These are phyloP conservation scores for Oryzias dopingdopingensis DNA, from an alignment of 2,797 vertebrate genomes.

Conservation along the genomic window DNA sequence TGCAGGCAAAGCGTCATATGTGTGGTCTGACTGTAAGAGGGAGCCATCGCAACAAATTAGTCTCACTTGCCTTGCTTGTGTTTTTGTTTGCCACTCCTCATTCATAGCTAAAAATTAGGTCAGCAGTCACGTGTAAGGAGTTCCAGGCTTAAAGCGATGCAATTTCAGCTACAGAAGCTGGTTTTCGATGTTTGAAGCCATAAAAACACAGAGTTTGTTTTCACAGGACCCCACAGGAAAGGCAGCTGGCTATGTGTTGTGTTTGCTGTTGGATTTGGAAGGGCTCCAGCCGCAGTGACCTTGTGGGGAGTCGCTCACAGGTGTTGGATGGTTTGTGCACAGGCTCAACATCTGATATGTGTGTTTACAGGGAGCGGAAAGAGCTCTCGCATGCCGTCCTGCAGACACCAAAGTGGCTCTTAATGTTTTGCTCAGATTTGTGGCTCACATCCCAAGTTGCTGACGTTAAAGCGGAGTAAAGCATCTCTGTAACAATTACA, in stretches of 20 bases:
- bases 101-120: conserved; percentile 66
- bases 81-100: conserved; percentile 69
- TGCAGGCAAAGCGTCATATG: background rate
- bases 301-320: conserved; percentile 54
- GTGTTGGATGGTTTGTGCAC: conserved; percentile 19
- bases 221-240: conserved; percentile 7
- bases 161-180: background rate
- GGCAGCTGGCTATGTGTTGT: conserved; percentile 31
- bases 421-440: background rate
- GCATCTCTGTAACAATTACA: background rate
- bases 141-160: conserved; percentile 22
- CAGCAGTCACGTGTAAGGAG: conserved; percentile 59
- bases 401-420: conserved; percentile 1
- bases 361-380: conserved; percentile 34
- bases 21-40: conserved; percentile 8
- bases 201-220: background rate
- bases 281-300: conserved; percentile 45
- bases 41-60: conserved; percentile 39
- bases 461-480: background rate
- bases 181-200: conserved; percentile 7
- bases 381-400: conserved; percentile 15
- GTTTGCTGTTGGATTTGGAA: conserved; percentile 53
- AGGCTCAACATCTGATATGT: conserved; percentile 8
- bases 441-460: background rate
- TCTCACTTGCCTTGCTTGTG: conserved; percentile 47